These are phyloP conservation scores for Odontamblyopus lacepedii DNA, from an alignment of 2,797 vertebrate species.

Conservation along the genomic window DNA sequence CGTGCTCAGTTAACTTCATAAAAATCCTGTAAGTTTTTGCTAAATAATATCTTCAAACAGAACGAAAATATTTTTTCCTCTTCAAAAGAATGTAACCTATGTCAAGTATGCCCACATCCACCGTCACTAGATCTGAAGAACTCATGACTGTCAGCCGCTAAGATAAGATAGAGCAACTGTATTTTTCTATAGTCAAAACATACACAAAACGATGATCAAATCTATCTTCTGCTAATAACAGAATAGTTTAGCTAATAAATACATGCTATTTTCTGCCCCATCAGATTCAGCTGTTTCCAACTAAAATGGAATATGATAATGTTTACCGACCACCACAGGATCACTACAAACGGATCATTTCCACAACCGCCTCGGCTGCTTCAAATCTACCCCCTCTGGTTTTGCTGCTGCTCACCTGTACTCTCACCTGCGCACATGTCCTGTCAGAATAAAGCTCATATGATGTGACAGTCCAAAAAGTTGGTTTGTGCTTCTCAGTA, in stretches of 20 bases:
- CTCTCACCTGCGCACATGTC: constrained; percentile 1
- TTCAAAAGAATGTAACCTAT: background rate
- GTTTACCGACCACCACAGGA: constrained; percentile 47
- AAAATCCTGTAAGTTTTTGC: no score
- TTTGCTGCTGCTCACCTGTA: constrained; percentile 33
- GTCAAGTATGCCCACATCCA: background rate
- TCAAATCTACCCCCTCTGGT: background rate
- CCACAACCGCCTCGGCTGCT: constrained; percentile 19
- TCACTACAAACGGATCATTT: constrained; percentile 43
- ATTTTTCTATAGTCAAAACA: background rate
- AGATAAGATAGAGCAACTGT: background rate
- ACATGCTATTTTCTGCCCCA: constrained; percentile 11
- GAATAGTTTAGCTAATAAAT: background rate
- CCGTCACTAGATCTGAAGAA: background rate
- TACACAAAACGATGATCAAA: background rate
- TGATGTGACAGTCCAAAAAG: no score
- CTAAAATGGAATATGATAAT: constrained; percentile 5
- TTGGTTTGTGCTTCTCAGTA: no score
- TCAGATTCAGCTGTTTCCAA: constrained; percentile 58
- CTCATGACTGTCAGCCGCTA: background rate
- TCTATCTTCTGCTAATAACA: background rate
- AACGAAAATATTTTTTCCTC: background rate
- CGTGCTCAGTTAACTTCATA: no score
- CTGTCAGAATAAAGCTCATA: background rate
- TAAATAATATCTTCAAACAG: background rate